Evolutionary conservation across 2,797 vertebrate species (phyloP), one percentile per base, ranked within the genome.

Genomic region (Borostomias antarcticus): DNA sequence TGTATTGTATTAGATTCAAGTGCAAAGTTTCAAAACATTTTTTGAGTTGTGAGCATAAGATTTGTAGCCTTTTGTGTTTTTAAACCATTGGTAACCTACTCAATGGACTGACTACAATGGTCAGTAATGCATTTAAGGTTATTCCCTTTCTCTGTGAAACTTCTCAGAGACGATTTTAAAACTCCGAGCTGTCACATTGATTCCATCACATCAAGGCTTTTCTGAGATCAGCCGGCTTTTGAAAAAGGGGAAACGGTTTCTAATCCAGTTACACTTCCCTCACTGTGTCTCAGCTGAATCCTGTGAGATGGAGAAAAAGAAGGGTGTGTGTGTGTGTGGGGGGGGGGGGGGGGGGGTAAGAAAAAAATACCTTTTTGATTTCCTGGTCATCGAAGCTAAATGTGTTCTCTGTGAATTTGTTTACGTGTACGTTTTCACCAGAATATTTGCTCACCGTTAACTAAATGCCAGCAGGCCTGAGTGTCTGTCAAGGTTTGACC

Each of bases 131-230:
- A 4, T 45, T 13, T n/a, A n/a, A 45, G 40, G 40, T 45, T 5
- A 70, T 62, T 67, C 19, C 52, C 25, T 62, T 25, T 56, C 64
- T 37, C 57, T 61, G 61, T 66, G 84, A 83, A 84, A 91, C 88
- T 83, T 89, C 89, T 23, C 23, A 26, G 25, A 77, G 84, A 86
- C 84, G 88, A 90, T 88, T 70, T 88, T 26, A 86, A 73, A 86
- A 90, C 89, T 91, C 81, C 85, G 88, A 91, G 88, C 92, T 94
- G 92, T 90, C 92, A 93, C 90, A 93, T 92, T 92, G 91, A 93
- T 93, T 93, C 91, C 90, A 91, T 93, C 92, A 93, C 88, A 88
- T 89, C 88, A 89, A 91, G 86, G 84, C 79, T 85, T 91, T 86
- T 83, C 92, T 88, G 90, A 91, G 92, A 92, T 92, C 89, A 92